Evolutionary conservation across 2,888 invertebrate species (phyloP).

Genomic region (Mythimna impura): DNA sequence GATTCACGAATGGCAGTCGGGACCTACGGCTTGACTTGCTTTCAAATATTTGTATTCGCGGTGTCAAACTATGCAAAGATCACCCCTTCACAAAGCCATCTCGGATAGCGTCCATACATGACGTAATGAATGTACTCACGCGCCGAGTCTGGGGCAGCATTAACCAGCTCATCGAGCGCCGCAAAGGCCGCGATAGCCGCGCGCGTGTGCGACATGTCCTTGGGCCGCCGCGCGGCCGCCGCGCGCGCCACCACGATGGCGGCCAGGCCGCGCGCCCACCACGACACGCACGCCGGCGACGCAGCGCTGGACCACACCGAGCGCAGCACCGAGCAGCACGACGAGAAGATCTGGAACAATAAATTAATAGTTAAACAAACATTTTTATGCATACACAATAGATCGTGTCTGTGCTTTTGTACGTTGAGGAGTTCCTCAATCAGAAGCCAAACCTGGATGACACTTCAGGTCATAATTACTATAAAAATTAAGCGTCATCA

Average conservation of each 20-base stretch:
- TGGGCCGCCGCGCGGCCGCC: conserved; percentile 73
- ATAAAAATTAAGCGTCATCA: too few relatives aligned
- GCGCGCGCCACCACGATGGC: conserved; percentile 80
- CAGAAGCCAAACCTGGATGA: too few relatives aligned
- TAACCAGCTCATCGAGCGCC: conserved; percentile 82
- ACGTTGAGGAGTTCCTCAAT: too few relatives aligned
- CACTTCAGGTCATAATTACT: too few relatives aligned
- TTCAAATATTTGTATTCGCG: too few relatives aligned
- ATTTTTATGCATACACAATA: too few relatives aligned
- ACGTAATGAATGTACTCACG: conserved; percentile 69
- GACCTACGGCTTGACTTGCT: too few relatives aligned
- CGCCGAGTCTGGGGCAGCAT: conserved; percentile 77
- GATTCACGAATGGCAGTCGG: too few relatives aligned
- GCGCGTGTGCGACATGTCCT: conserved; percentile 74
- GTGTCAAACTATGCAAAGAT: too few relatives aligned
- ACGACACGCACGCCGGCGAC: conserved; percentile 73
- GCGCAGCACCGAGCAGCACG: conserved; percentile 82
- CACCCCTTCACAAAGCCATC: too few relatives aligned
- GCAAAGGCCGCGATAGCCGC: conserved; percentile 80
- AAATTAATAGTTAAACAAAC: too few relatives aligned
- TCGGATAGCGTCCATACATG: not conserved
- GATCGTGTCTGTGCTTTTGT: too few relatives aligned
- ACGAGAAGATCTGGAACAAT: conserved; percentile 78
- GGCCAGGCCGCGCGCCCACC: conserved; percentile 86
- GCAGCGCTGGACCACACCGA: conserved; percentile 77